These are phyloP conservation scores for Schrankia costaestrigalis DNA, from an alignment of 2,888 invertebrate species.

Conservation along the genomic window DNA sequence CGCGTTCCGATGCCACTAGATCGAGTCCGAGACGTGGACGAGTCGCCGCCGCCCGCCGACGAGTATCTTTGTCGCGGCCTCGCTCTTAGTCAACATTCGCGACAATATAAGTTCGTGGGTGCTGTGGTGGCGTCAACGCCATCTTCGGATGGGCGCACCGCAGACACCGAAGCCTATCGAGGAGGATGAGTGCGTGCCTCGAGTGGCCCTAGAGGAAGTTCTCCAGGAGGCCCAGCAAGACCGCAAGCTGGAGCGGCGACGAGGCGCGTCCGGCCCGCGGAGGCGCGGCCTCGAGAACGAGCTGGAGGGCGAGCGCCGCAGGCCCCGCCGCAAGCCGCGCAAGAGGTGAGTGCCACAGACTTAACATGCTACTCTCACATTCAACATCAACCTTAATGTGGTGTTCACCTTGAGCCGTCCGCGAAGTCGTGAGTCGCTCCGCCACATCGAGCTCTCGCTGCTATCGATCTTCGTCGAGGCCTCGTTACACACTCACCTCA, in stretches of 20 bases:
- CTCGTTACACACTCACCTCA: conserved; percentile 47
- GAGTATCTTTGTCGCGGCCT: conserved; percentile 32
- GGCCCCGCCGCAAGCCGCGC: conserved; percentile 56
- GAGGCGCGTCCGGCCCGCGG: conserved; percentile 52
- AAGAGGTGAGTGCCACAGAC: conserved; percentile 54
- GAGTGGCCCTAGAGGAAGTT: conserved; percentile 60
- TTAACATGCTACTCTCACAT: too few relatives aligned
- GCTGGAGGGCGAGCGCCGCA: conserved; percentile 62
- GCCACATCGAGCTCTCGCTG: conserved; percentile 51
- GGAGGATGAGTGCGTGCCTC: conserved; percentile 65
- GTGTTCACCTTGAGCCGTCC: conserved; percentile 66
- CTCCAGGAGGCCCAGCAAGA: conserved; percentile 46
- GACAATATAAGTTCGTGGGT: conserved; percentile 75
- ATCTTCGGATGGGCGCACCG: conserved; percentile 78
- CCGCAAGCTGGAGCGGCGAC: conserved; percentile 61
- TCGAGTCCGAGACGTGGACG: conserved; percentile 37
- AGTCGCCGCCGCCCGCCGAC: conserved; percentile 37
- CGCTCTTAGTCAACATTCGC: conserved; percentile 66
- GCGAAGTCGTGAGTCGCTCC: conserved; percentile 62
- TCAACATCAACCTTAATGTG: too few relatives aligned
- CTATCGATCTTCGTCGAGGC: conserved; percentile 50
- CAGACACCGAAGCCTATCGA: conserved; percentile 70
- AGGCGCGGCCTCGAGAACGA: conserved; percentile 65
- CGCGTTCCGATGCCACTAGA: conserved; percentile 29
- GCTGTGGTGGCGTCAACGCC: conserved; percentile 77